Conservation (phyloP, 2,797 vertebrate genomes). For the Uromys caudimaculatus region DNA sequence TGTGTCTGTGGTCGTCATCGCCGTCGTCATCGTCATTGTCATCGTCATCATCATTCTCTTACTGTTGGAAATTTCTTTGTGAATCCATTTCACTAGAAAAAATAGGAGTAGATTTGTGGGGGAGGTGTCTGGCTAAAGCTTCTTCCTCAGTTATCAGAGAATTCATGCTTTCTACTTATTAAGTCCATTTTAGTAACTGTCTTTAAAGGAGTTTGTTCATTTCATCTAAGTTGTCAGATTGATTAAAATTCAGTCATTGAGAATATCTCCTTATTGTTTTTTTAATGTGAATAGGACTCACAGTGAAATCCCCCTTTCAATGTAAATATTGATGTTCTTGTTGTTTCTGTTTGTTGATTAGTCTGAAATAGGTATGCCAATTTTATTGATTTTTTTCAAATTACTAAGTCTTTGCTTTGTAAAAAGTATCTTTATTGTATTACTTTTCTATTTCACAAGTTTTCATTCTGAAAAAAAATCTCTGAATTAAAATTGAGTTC, state of each 20-base stretch:
- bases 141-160: slow-evolving; percentile 19
- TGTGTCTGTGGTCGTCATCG: neutral
- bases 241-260: slow-evolving; percentile 39
- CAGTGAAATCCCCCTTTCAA: neutral
- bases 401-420: neutral
- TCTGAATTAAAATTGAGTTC: slow-evolving; percentile 51
- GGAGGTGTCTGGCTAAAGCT: neutral
- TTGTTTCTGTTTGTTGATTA: slow-evolving; percentile 43
- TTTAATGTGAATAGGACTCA: neutral
- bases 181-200: slow-evolving; percentile 24
- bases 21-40: too few relatives aligned
- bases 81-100: neutral
- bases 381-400: slow-evolving; percentile 45
- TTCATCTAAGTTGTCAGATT: slow-evolving; percentile 21
- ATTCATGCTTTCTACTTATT: slow-evolving; percentile 49
- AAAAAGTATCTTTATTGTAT: slow-evolving; percentile 35
- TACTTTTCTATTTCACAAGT: slow-evolving; percentile 28
- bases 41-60: neutral
- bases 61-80: neutral
- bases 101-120: neutral
- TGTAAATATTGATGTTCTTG: slow-evolving; percentile 31
- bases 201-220: slow-evolving; percentile 36
- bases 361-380: neutral
- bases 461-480: slow-evolving; percentile 37
- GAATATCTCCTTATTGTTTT: slow-evolving; percentile 2